A percentile compares a stretch with the other conserved stretches of the same genome.
phyloP scores from a whole-genome alignment of 1,140 invertebrate genomes.

The Wiebesia pumilae region DNA sequence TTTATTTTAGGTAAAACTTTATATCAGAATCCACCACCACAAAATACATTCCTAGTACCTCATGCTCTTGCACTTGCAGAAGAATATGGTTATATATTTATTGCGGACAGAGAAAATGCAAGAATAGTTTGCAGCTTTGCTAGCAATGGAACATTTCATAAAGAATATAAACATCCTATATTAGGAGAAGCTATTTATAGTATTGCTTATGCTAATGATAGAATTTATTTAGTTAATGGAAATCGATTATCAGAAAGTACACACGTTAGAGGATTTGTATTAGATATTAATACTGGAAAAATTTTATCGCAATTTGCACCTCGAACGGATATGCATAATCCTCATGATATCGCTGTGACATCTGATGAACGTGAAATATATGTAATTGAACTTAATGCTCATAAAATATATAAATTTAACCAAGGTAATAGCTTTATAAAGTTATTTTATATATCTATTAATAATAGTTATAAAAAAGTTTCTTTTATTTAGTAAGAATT shows the following conservation, averaged over 20 bases:
- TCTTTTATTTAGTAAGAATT: background rate
- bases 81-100: slow-evolving; percentile 84
- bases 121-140: slow-evolving; percentile 86
- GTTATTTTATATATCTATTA: background rate
- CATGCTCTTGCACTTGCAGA: slow-evolving; percentile 89
- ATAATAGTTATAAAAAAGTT: background rate
- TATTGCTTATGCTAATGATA: slow-evolving; percentile 79
- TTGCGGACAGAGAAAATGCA: slow-evolving; percentile 94
- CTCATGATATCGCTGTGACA: slow-evolving; percentile 85
- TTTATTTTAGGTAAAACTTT: slow-evolving; percentile 33
- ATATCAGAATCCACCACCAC: slow-evolving; percentile 63
- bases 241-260: slow-evolving; percentile 46
- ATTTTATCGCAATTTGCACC: slow-evolving; percentile 80
- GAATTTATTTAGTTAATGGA: slow-evolving; percentile 70
- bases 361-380: slow-evolving; percentile 82
- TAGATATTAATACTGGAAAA: slow-evolving; percentile 78
- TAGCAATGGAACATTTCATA: slow-evolving; percentile 79
- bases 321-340: slow-evolving; percentile 78
- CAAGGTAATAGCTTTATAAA: slow-evolving; percentile 61
- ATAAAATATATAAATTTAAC: slow-evolving; percentile 80
- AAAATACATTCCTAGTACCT: slow-evolving; percentile 83
- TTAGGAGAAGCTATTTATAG: slow-evolving; percentile 82
- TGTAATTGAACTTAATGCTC: slow-evolving; percentile 83
- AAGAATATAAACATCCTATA: slow-evolving; percentile 76
- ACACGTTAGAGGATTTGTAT: slow-evolving; percentile 80